A percentile compares a stretch with the other conserved stretches of the same genome.
phyloP scores from a whole-genome alignment of 2,113 vertebrate species.

The Pampusana beccarii region DNA sequence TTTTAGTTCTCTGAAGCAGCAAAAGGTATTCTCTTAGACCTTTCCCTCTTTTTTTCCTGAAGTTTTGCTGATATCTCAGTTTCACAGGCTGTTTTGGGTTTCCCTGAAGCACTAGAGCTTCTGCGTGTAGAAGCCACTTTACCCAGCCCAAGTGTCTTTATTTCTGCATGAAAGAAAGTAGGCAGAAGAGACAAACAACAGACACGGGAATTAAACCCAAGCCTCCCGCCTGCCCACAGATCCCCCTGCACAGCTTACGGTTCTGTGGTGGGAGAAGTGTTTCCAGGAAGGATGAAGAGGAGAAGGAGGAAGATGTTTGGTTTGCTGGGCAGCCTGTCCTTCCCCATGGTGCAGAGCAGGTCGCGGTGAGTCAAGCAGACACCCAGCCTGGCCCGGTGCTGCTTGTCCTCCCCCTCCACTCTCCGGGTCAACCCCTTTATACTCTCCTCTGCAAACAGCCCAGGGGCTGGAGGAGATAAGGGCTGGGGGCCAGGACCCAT shows the following conservation, averaged over 20 bases:
- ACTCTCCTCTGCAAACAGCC: slow-evolving; percentile 11
- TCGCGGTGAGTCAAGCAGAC: neutral
- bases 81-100: neutral
- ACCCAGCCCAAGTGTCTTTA: neutral
- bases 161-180: neutral
- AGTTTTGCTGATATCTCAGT: neutral
- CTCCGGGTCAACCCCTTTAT: slow-evolving; percentile 8
- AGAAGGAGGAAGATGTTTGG: slow-evolving; percentile 17
- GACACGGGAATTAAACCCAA: neutral
- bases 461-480: slow-evolving; percentile 35
- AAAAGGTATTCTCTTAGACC: neutral
- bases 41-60: neutral
- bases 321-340: neutral
- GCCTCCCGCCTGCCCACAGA: neutral
- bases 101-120: neutral
- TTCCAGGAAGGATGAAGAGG: slow-evolving; percentile 19
- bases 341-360: slow-evolving; percentile 30
- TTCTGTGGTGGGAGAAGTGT: neutral
- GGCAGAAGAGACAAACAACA: neutral
- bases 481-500: slow-evolving; percentile 20
- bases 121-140: neutral
- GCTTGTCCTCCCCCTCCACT: neutral
- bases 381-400: neutral
- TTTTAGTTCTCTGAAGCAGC: neutral
- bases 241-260: slow-evolving; percentile 34